phyloP scores from a whole-genome alignment of 2,888 invertebrate species.

The Siphlonurus alternatus region DNA sequence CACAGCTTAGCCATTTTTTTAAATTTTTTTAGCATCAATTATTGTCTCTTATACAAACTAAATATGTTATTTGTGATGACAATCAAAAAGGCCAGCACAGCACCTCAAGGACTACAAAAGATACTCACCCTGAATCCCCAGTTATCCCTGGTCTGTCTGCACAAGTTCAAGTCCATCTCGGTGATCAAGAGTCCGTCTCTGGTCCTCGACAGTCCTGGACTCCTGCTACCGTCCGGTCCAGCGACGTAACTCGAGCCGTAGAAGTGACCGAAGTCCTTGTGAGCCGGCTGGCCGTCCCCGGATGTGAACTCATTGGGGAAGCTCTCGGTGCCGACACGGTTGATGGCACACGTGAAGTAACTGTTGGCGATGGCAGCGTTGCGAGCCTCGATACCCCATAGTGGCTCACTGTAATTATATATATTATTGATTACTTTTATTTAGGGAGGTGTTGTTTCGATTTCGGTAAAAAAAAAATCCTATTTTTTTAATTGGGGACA shows the following conservation, averaged over 20 bases:
- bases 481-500: conserved; percentile 33
- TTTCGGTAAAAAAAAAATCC: too few relatives aligned
- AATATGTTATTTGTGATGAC: too few relatives aligned
- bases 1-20: too few relatives aligned
- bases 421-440: too few relatives aligned
- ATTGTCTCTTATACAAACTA: too few relatives aligned
- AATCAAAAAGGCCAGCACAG: too few relatives aligned
- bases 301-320: conserved; percentile 73
- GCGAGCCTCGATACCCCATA: conserved; percentile 92
- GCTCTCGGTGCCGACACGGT: conserved; percentile 81
- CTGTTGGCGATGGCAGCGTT: conserved; percentile 92
- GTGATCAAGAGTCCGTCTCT: conserved; percentile 73
- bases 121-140: conserved; percentile 84
- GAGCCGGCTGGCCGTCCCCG: conserved; percentile 58
- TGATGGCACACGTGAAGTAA: conserved; percentile 84
- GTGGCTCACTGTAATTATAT: conserved; percentile 51
- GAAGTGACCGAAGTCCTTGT: conserved; percentile 75
- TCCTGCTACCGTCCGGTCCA: conserved; percentile 83
- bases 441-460: not conserved
- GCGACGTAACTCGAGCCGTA: conserved; percentile 92
- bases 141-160: conserved; percentile 79
- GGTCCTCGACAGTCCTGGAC: conserved; percentile 55
- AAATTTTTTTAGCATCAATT: too few relatives aligned
- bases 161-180: conserved; percentile 85
- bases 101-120: too few relatives aligned